These are phyloP conservation scores for Lordiphosa clarofinis DNA, from an alignment of 1,140 invertebrate species.

Conservation along the genomic window DNA sequence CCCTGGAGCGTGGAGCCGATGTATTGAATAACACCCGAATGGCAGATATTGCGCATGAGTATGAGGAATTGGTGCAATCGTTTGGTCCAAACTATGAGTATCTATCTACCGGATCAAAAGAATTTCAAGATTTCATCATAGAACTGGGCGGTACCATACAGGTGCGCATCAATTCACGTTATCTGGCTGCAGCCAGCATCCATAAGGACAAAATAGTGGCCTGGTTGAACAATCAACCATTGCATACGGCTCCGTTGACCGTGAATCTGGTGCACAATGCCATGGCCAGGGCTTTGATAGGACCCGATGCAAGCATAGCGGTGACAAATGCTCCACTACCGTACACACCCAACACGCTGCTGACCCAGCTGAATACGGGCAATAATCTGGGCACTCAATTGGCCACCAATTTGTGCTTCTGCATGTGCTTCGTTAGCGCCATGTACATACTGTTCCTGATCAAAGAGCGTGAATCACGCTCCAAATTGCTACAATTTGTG, in stretches of 20 bases:
- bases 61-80: slow-evolving; percentile 37
- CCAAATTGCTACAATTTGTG: slow-evolving; percentile 84
- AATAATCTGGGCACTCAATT: slow-evolving; percentile 83
- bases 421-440: slow-evolving; percentile 87
- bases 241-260: slow-evolving; percentile 85
- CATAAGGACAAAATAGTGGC: slow-evolving; percentile 79
- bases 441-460: slow-evolving; percentile 86
- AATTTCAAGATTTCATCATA: slow-evolving; percentile 45
- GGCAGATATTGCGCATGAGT: slow-evolving; percentile 24
- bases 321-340: slow-evolving; percentile 87
- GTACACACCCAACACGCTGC: slow-evolving; percentile 60
- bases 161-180: slow-evolving; percentile 54
- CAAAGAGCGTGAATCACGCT: slow-evolving; percentile 81
- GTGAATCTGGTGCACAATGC: slow-evolving; percentile 84
- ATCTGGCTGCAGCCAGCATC: slow-evolving; percentile 78
- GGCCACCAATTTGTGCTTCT: slow-evolving; percentile 84
- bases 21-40: background rate
- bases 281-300: slow-evolving; percentile 78
- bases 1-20: slow-evolving; percentile 35
- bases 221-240: slow-evolving; percentile 85
- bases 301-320: slow-evolving; percentile 79
- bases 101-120: slow-evolving; percentile 1
- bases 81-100: slow-evolving; percentile 34
- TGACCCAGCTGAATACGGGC: slow-evolving; percentile 80
- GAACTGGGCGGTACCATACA: slow-evolving; percentile 43